Percentiles rank a stretch among this genome's conserved stretches.
Evolutionary conservation across 2,797 vertebrate genomes (phyloP).

Genomic region (Pachyuromys duprasi): DNA sequence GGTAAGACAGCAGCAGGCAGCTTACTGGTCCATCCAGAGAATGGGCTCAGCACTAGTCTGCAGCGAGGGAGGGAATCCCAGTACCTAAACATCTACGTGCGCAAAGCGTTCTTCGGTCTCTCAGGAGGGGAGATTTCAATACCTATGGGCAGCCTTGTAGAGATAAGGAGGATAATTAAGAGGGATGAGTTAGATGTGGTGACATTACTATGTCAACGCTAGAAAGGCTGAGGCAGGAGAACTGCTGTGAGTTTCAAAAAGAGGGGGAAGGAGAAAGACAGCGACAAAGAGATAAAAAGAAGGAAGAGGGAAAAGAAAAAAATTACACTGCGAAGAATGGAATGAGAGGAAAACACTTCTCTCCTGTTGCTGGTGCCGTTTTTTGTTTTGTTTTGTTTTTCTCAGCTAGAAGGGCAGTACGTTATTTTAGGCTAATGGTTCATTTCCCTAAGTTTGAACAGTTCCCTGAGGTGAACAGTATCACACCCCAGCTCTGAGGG

Average conservation of each 20-base stretch:
- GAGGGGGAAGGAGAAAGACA: background rate
- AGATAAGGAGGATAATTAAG: background rate
- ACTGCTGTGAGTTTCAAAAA: background rate
- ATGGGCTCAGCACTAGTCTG: background rate
- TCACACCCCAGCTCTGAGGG: background rate
- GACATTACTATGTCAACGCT: background rate
- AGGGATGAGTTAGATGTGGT: background rate
- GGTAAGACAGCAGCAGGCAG: background rate
- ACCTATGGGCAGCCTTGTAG: background rate
- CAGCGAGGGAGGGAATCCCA: background rate
- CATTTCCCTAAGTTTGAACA: background rate
- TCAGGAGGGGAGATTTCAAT: background rate
- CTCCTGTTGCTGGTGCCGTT: background rate
- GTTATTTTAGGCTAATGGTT: background rate
- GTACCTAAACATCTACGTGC: background rate
- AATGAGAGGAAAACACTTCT: background rate
- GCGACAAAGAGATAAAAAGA: background rate
- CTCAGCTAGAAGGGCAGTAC: background rate
- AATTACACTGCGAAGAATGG: rapidly evolving
- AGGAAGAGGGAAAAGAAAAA: no score
- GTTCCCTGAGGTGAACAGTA: background rate
- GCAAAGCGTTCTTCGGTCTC: background rate
- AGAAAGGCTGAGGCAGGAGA: background rate
- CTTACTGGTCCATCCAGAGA: background rate
- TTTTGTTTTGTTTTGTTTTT: background rate